Base-by-base conservation (phyloP, 2,797 vertebrate species). In the Astyanax mexicanus region DNA sequence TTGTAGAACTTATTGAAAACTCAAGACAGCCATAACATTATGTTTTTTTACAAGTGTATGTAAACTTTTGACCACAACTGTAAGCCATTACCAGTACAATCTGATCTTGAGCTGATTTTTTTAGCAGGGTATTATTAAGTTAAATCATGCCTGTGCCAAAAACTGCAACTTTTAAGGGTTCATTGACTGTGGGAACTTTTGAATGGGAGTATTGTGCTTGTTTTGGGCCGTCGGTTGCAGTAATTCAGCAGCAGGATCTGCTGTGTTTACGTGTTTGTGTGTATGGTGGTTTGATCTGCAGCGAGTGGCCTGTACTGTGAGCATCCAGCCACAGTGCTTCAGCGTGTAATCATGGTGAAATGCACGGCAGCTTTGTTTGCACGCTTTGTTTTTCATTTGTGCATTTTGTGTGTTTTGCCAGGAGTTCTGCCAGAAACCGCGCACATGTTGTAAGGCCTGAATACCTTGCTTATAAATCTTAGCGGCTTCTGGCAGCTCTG, bases 281-380 rank as follows among this genome's bases (percentile, higher is more conserved):
- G 49, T 54, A 35, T 61, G n/a, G 21, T 23, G 23, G 49, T 64
- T 74, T 13, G 44, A 45, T 44, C 58, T 21, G 25, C 51, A 66
- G 60, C 17, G 37, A 17, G 17, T 54, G 45, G 49, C 60, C 55
- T 25, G 42, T 78, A 55, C 68, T 44, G 45, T 73, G 64, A 75
- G 72, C 23, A 2, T 49, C 67, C 45, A 37, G 60, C 72, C 38
- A 5, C 62, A 66, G 47, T 49, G 69, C 67, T 73, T 64, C 10
- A 72, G 54, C 32, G 35, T 80, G 45, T 80, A 78, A 83, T 83
- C 72, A 69, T 62, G 47, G 47, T 42, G 9, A 47, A 29, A 0
- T 58, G 6, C 29, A 61, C 54, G 66, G 57, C 74, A 66, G 37
- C 77, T 76, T 72, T 80, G 69, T 72, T 80, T 77, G 60, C 58